Base-by-base conservation (phyloP, 2,888 invertebrate genomes). In the Tetropium fuscum region DNA sequence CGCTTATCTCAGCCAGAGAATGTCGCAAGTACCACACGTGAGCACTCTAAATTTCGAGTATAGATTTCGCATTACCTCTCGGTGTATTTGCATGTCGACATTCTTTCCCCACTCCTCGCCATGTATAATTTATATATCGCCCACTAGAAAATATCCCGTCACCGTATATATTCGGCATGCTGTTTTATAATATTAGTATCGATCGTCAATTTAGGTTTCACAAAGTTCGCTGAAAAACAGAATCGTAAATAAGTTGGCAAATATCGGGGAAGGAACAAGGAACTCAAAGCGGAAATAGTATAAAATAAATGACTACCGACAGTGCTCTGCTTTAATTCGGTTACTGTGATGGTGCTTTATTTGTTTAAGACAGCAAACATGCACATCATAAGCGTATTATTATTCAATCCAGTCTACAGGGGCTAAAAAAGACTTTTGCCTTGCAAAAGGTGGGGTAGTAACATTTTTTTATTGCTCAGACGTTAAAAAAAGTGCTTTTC, bases 31-130 rank as follows among this genome's bases (percentile, higher is more conserved):
- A 44, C 27, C 18, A 25, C 27, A 16, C 15, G 27, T 27, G 27
- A 44, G 27, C 10, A 22, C 11, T 43, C 25, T 22, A 34, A 43
- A 43, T 22, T 15, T 15, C 44, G 15, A 27, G 25, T 16, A 25
- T 10, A 44, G 27, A 20, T 11, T 41, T 11, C 19, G 30, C 3
- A 10, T 20, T 11, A 20, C 2, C 19, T 41, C 11, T 34, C 34
- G 8, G 6, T 34, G 34, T 34, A 6, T 34, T 34, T 34, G 7
- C 13, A 13, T 34, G 13, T 34, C 34, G 11, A 15, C 15, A 13
- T 34, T 13, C 34, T 34, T 34, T 15, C 2, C 5, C n/a, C n/a
- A n/a, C n/a, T 13, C 34, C 13, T 7, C 10, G 11, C 34, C 1
- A 30, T 30, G 6, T 15, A 34, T 34, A 34, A 34, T 34, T 34